Percentiles rank a stretch among this genome's conserved stretches.
Evolutionary conservation across 2,113 vertebrate species (phyloP).

Genomic region (Equus przewalskii): DNA sequence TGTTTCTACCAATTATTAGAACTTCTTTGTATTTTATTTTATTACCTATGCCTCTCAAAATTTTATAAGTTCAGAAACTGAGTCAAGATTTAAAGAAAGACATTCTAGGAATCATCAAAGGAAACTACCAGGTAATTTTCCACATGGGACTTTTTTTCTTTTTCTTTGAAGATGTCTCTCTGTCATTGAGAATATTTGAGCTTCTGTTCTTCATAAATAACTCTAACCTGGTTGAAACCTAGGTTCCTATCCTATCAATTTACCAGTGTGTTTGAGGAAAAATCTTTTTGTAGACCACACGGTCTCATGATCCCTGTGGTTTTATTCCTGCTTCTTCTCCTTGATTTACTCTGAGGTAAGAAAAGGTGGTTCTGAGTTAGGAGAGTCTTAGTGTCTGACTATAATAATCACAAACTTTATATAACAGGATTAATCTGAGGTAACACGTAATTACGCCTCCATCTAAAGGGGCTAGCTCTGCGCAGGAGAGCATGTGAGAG

Average conservation of each 20-base stretch:
- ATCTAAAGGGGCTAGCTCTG: neutral
- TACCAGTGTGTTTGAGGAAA: neutral
- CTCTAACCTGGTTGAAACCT: neutral
- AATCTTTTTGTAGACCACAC: neutral
- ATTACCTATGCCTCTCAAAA: neutral
- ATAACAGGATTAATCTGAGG: slow-evolving; percentile 45
- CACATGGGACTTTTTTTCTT: neutral
- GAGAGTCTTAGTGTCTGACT: neutral
- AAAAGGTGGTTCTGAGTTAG: slow-evolving; percentile 10
- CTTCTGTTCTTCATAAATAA: slow-evolving; percentile 16
- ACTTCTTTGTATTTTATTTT: slow-evolving; percentile 23
- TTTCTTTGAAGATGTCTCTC: neutral
- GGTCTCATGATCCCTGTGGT: neutral
- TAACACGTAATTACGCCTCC: slow-evolving; percentile 59
- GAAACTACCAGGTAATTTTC: slow-evolving; percentile 34
- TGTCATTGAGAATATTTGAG: slow-evolving; percentile 29
- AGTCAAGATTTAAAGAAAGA: slow-evolving; percentile 40
- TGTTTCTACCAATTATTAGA: neutral
- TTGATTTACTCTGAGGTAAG: slow-evolving; percentile 41
- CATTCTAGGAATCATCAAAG: slow-evolving; percentile 5
- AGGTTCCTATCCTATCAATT: neutral
- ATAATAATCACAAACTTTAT: slow-evolving; percentile 45
- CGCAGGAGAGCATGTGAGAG: neutral
- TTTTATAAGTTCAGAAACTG: slow-evolving; percentile 29
- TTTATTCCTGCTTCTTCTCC: neutral